phyloP scores from a whole-genome alignment of 2,113 vertebrate genomes.

The Blennius ocellaris region DNA sequence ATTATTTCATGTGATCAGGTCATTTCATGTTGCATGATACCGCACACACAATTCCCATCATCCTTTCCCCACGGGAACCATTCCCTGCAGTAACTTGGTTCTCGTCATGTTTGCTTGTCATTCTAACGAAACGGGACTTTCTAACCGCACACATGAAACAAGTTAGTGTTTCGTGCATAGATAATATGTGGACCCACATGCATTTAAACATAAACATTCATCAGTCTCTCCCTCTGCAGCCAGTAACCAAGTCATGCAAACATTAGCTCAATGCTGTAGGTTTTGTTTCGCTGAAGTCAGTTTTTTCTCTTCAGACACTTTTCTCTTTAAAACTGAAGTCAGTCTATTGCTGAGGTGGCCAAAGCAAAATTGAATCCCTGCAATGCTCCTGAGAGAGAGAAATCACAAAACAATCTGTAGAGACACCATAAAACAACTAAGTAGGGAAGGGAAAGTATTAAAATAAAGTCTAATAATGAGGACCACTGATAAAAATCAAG shows the following conservation, averaged over 20 bases:
- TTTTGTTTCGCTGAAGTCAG: neutral
- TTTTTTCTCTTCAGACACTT: neutral
- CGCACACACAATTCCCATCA: conserved; percentile 29
- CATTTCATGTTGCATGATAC: conserved; percentile 6
- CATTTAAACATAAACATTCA: too few species aligned
- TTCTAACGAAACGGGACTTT: conserved; percentile 33
- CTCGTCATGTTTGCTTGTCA: conserved; percentile 26
- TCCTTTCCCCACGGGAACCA: conserved; percentile 10
- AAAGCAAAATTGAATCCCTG: conserved; percentile 25
- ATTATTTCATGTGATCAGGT: conserved; percentile 15
- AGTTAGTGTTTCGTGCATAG: conserved; percentile 21
- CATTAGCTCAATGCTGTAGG: neutral
- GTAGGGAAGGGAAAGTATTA: conserved; percentile 40
- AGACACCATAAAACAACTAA: conserved; percentile 52
- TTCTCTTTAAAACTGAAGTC: neutral
- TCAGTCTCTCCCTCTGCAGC: neutral
- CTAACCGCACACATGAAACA: conserved; percentile 36
- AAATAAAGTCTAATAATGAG: conserved; percentile 20
- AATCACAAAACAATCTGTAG: conserved; percentile 28
- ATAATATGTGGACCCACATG: neutral
- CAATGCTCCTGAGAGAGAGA: conserved; percentile 1
- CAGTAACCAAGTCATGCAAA: neutral
- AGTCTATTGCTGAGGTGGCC: neutral
- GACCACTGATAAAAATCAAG: conserved; percentile 36
- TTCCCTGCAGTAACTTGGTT: conserved; percentile 17